Evolutionary conservation across 2,797 vertebrate genomes (phyloP).

Genomic region (Amphiprion clarkii): DNA sequence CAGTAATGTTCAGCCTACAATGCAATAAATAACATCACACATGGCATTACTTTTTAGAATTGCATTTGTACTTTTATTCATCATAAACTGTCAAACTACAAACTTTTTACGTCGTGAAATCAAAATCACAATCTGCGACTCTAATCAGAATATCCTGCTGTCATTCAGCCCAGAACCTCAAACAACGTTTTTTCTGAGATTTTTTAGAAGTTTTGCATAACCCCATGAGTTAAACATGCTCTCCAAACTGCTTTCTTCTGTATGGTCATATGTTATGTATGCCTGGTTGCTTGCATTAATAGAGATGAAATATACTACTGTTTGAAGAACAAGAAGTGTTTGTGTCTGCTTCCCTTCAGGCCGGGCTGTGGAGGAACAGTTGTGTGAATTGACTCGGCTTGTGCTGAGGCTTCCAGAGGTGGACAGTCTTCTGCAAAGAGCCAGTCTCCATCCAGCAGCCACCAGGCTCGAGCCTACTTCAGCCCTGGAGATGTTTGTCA

Average conservation of each 20-base stretch:
- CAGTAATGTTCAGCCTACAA: too few relatives aligned
- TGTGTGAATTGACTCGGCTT: slow-evolving; percentile 92
- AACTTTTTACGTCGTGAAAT: neutral
- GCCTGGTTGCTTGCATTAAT: neutral
- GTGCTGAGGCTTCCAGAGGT: slow-evolving; percentile 93
- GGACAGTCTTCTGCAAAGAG: slow-evolving; percentile 87
- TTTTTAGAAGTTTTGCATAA: neutral
- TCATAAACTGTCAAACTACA: neutral
- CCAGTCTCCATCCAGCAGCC: slow-evolving; percentile 79
- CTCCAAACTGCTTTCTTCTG: neutral
- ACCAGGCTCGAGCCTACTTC: slow-evolving; percentile 84
- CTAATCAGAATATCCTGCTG: neutral
- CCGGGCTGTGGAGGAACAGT: slow-evolving; percentile 88
- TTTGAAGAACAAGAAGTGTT: neutral
- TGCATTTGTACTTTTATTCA: neutral
- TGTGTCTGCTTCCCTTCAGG: slow-evolving; percentile 77
- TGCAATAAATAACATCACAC: neutral
- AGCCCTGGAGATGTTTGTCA: slow-evolving; percentile 90
- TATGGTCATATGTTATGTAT: neutral
- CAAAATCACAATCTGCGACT: neutral
- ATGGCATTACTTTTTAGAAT: neutral
- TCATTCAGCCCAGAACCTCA: neutral
- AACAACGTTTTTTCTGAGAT: neutral
- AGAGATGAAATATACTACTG: neutral
- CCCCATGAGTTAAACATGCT: neutral